A percentile compares a stretch with the other conserved stretches of the same genome.
phyloP scores from a whole-genome alignment of 2,888 invertebrate genomes.

The Tipula confusa region DNA sequence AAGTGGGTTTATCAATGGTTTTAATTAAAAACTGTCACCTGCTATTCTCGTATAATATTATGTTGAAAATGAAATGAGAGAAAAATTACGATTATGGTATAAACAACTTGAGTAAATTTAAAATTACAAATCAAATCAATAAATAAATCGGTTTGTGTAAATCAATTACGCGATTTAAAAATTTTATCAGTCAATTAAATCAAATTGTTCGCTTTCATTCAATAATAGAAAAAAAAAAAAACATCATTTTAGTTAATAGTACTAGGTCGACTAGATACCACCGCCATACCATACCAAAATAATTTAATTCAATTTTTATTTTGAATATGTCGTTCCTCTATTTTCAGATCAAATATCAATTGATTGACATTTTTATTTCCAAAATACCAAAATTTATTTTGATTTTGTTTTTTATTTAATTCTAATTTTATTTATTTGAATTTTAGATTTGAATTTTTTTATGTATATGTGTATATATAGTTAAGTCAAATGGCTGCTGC shows the following conservation, averaged over 20 bases:
- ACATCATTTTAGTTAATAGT: not conserved
- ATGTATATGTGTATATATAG: too few relatives aligned
- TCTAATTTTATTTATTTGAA: not conserved
- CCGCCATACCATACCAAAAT: not conserved
- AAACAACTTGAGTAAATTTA: not conserved
- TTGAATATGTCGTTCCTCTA: not conserved
- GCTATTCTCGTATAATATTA: too few relatives aligned
- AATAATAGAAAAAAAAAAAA: too few relatives aligned
- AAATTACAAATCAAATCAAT: not conserved
- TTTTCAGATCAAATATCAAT: not conserved
- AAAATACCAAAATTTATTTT: not conserved
- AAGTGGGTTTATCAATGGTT: not conserved
- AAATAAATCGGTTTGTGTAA: not conserved
- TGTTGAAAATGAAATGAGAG: not conserved
- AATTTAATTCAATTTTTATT: not conserved
- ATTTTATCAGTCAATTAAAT: not conserved
- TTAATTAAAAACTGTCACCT: not conserved
- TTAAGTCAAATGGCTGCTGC: not conserved
- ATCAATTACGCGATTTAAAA: not conserved
- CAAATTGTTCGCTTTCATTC: not conserved
- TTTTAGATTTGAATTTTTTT: not conserved
- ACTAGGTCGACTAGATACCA: not conserved
- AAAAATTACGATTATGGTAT: not conserved
- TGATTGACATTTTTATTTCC: not conserved
- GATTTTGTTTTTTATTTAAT: not conserved